These are phyloP conservation scores for Pygmarrhopalites habei DNA, from an alignment of 1,140 invertebrate species.

Conservation along the genomic window DNA sequence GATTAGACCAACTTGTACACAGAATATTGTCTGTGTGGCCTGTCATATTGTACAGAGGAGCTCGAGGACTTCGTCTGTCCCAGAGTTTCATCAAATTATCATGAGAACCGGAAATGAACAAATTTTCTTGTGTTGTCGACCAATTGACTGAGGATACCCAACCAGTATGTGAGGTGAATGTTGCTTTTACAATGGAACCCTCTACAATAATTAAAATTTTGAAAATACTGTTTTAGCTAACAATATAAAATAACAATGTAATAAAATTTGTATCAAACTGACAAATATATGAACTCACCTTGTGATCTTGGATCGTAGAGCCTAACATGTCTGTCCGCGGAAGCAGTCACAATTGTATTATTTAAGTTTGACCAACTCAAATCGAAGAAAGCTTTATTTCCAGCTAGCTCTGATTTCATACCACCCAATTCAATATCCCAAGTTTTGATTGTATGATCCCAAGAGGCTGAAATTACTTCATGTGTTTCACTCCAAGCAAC, in stretches of 20 bases:
- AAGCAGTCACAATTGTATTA: slow-evolving; percentile 69
- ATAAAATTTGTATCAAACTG: no score
- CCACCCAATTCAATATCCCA: slow-evolving; percentile 87
- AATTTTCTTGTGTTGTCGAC: slow-evolving; percentile 72
- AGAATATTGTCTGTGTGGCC: slow-evolving; percentile 94
- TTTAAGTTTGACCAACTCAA: slow-evolving; percentile 72
- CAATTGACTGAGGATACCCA: slow-evolving; percentile 88
- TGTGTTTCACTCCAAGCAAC: slow-evolving; percentile 71
- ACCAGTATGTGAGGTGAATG: slow-evolving; percentile 79
- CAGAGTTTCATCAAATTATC: slow-evolving; percentile 88
- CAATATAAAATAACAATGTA: no score
- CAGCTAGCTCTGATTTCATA: slow-evolving; percentile 70
- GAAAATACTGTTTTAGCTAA: no score
- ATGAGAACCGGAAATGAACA: slow-evolving; percentile 89
- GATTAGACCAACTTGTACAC: slow-evolving; percentile 87
- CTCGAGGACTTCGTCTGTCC: slow-evolving; percentile 87
- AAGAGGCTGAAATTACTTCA: slow-evolving; percentile 72
- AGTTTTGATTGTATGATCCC: slow-evolving; percentile 91
- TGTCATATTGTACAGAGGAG: slow-evolving; percentile 82
- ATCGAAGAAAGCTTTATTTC: slow-evolving; percentile 83
- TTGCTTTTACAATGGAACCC: slow-evolving; percentile 74
- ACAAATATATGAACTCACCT: no score
- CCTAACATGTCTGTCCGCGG: slow-evolving; percentile 80
- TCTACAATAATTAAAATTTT: slow-evolving; percentile 62
- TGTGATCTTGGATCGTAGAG: slow-evolving; percentile 84